A percentile compares a stretch with the other conserved stretches of the same genome.
Evolutionary conservation across 2,113 vertebrate species (phyloP).

Genomic region (Mirza zaza): DNA sequence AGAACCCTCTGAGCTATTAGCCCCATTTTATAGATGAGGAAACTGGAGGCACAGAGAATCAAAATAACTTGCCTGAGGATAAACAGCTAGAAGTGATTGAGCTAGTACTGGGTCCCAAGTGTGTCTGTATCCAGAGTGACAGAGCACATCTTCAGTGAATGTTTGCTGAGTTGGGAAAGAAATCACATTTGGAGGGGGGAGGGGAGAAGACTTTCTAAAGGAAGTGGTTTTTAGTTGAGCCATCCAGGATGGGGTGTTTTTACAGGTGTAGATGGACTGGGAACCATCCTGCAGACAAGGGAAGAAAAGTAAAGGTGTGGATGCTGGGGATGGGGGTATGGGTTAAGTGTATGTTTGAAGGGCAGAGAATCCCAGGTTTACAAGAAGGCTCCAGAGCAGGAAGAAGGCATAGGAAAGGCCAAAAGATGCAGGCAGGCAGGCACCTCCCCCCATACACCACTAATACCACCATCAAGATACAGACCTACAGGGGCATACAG

Average conservation of each 20-base stretch:
- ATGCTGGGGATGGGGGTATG: not conserved
- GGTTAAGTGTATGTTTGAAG: not conserved
- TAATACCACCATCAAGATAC: not conserved
- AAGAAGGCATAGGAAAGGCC: not conserved
- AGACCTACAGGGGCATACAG: not conserved
- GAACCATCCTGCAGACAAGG: not conserved
- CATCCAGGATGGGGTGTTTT: not conserved
- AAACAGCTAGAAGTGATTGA: conserved; percentile 2
- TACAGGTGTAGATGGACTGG: not conserved
- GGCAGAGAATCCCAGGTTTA: not conserved
- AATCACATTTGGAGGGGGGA: not conserved
- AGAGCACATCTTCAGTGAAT: conserved; percentile 14
- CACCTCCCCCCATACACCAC: not conserved
- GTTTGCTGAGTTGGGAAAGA: conserved; percentile 42
- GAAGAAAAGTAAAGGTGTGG: conserved; percentile 28
- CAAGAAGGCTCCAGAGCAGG: conserved; percentile 3
- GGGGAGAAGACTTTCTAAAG: conserved; percentile 9
- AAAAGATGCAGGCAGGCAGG: not conserved
- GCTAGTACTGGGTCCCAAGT: not conserved
- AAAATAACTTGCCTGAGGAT: conserved; percentile 21
- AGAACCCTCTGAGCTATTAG: conserved; percentile 33
- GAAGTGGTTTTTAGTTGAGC: conserved; percentile 7
- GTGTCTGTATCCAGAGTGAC: conserved; percentile 18
- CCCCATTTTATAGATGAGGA: conserved; percentile 14
- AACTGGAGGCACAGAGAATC: conserved; percentile 22